Conservation (phyloP, 23 tunicate species). For the Diplosoma virens region DNA sequence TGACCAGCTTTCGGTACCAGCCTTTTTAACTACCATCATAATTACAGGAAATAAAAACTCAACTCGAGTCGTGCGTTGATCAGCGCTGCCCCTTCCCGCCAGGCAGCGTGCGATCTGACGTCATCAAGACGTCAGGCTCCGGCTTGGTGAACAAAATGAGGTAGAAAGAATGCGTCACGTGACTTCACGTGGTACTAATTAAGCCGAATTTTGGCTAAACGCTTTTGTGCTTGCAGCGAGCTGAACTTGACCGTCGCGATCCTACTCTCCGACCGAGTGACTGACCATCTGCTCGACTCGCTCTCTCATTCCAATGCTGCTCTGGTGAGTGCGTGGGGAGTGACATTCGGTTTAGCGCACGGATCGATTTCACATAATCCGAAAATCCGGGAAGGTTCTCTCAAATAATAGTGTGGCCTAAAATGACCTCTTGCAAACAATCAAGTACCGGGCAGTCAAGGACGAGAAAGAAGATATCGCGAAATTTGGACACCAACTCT, state of each 20-base stretch:
- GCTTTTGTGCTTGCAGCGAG: conserved; percentile 42
- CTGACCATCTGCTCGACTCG: conserved; percentile 76
- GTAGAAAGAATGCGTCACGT: too few species aligned
- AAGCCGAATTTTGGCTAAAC: neutral
- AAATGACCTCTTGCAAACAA: too few species aligned
- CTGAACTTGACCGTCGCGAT: conserved; percentile 70
- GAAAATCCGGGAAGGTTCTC: too few species aligned
- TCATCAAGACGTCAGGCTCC: conserved; percentile 49
- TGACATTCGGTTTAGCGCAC: too few species aligned
- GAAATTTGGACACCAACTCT: too few species aligned
- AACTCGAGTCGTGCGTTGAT: conserved; percentile 21
- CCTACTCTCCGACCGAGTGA: conserved; percentile 70
- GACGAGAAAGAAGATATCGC: too few species aligned
- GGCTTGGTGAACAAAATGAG: conserved; percentile 76
- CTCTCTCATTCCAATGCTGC: conserved; percentile 63
- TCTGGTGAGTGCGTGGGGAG: conserved; percentile 77
- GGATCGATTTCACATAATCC: too few species aligned
- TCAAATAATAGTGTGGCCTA: too few species aligned
- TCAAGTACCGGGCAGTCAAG: too few species aligned
- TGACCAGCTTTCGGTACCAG: neutral
- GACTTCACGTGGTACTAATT: neutral
- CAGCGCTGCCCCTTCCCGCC: conserved; percentile 36
- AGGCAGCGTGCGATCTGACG: conserved; percentile 49
- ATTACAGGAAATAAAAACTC: conserved; percentile 48
- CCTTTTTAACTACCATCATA: neutral